phyloP scores from a whole-genome alignment of 2,888 invertebrate species.

The Caenorhabditis zanzibari region DNA sequence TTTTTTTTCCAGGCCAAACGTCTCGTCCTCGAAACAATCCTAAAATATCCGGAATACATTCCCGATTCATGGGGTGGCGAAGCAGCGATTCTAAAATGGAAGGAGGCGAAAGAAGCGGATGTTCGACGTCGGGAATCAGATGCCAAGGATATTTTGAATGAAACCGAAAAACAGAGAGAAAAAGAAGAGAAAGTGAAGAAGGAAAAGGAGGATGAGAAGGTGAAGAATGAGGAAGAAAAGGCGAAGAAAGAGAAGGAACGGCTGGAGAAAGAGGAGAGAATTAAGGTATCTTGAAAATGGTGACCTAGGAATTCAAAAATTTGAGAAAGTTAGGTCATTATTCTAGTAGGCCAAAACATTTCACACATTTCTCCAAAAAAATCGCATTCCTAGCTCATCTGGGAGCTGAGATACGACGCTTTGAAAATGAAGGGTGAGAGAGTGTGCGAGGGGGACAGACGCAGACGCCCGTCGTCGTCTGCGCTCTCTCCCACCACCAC shows the following conservation, averaged over 20 bases:
- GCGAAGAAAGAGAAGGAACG: constrained; percentile 50
- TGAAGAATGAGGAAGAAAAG: constrained; percentile 34
- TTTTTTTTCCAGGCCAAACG: constrained; percentile 45
- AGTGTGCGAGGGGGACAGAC: too few species aligned
- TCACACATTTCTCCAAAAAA: too few species aligned
- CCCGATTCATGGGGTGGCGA: constrained; percentile 59
- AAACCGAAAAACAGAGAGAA: constrained; percentile 19
- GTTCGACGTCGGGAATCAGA: constrained; percentile 26
- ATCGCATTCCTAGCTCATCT: too few species aligned
- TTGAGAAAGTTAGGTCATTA: too few species aligned
- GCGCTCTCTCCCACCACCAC: too few species aligned
- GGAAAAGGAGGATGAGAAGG: constrained; percentile 23
- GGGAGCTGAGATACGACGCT: too few species aligned
- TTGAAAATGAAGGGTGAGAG: too few species aligned
- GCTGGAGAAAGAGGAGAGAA: constrained; percentile 26
- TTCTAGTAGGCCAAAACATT: too few species aligned
- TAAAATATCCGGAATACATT: constrained; percentile 50
- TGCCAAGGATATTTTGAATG: constrained; percentile 29
- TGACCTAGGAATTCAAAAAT: not conserved
- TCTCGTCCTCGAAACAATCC: constrained; percentile 38
- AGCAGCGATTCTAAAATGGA: constrained; percentile 44
- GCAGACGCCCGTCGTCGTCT: too few species aligned
- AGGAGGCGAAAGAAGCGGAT: constrained; percentile 47
- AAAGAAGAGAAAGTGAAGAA: constrained; percentile 21
- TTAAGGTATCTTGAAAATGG: constrained; percentile 13